Evolutionary conservation across 2,888 invertebrate species (phyloP), one percentile per base, ranked within the genome.

Genomic region (Apamea monoglypha): DNA sequence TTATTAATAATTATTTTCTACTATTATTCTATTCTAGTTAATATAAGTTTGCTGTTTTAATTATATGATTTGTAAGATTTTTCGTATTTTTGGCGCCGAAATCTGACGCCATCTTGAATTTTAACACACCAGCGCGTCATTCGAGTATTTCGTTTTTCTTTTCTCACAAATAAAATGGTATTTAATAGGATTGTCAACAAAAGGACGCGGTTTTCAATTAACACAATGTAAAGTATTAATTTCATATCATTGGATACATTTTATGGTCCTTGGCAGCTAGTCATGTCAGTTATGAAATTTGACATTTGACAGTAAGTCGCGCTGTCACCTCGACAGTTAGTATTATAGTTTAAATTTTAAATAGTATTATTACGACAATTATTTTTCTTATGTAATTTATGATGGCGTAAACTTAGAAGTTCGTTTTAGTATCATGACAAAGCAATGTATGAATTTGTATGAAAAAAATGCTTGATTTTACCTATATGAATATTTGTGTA

Each of bases 381-480:
- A 92, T 85, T 88, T 89, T 93, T 93, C 88, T 93, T 93, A 92
- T 94, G 92, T 94, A 92, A 88, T 91, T 87, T 96, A 96, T 96
- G 97, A 96, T 96, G 96, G 96, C 96, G 96, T 96, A 95, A 93
- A 95, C 73, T 95, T 95, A 96, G 96, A 94, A 95, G 95, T 96
- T 96, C 95, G 92, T 94, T 93, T 92, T 94, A 95, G 94, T 93
- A 95, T 94, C 96, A 96, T 96, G 97, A 96, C 96, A 96, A 96
- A 95, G 94, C 94, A 93, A 92, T 94, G 94, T 92, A 94, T 95
- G 95, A 90, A 87, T 92, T 92, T 94, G 89, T 92, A 92, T 91
- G 94, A 92, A 92, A 91, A 40, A 91, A 92, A 92, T 93, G 94
- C 94, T 94, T 94, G 93, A 91, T 92, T 92, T 92, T 93, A 92